Conservation (phyloP, 1,140 invertebrate genomes). For the Hypothenemus hampei region DNA sequence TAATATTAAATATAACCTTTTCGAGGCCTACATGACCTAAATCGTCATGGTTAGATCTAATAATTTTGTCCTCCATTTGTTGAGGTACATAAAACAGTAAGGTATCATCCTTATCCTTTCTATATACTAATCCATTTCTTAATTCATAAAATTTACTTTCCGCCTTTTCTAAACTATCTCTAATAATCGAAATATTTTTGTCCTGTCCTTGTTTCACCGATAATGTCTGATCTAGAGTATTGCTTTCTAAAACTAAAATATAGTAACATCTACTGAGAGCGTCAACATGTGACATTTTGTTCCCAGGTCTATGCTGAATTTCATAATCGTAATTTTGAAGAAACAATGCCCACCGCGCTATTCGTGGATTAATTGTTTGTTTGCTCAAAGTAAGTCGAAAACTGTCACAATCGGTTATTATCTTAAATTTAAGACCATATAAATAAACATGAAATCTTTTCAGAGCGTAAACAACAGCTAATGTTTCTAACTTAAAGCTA, state of each 20-base stretch:
- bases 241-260: background rate
- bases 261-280: constrained; percentile 3
- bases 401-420: constrained; percentile 8
- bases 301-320: background rate
- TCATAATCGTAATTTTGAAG: constrained; percentile 5
- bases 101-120: constrained; percentile 6
- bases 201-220: background rate
- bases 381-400: constrained; percentile 4
- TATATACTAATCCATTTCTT: constrained; percentile 8
- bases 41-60: constrained; percentile 1
- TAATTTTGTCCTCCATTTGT: constrained; percentile 8
- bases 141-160: constrained; percentile 4
- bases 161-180: background rate
- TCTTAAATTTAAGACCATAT: constrained; percentile 3
- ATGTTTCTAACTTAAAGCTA: constrained; percentile 1
- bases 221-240: background rate
- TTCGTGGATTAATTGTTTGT: constrained; percentile 1
- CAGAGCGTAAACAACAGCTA: constrained; percentile 1
- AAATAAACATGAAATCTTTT: constrained; percentile 8
- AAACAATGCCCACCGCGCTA: constrained; percentile 1
- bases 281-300: background rate
- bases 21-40: constrained; percentile 5
- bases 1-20: background rate
- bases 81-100: constrained; percentile 9
- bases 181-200: background rate